These are phyloP conservation scores for Dasypus novemcinctus DNA, from an alignment of 2,113 vertebrate genomes.

Conservation along the genomic window DNA sequence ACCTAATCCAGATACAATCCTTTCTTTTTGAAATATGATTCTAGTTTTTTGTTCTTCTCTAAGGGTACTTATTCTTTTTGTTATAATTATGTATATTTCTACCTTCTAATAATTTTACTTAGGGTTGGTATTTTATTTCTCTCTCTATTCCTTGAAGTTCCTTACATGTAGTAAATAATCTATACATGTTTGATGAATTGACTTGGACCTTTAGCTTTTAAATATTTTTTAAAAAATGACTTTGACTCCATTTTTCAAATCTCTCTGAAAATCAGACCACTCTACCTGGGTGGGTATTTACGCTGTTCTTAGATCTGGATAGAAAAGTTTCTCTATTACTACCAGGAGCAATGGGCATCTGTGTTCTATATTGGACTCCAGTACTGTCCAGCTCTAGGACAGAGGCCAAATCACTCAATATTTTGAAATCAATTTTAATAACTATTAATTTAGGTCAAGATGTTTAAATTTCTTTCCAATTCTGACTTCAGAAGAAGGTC, in stretches of 20 bases:
- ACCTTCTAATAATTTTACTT: not conserved
- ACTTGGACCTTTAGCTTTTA: not conserved
- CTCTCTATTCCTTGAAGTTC: not conserved
- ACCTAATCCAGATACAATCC: not conserved
- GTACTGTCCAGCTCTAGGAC: not conserved
- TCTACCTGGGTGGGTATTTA: not conserved
- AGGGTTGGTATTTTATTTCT: not conserved
- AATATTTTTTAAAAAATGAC: not conserved
- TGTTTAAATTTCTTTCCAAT: not conserved
- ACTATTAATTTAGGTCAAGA: not conserved
- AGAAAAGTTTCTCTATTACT: not conserved
- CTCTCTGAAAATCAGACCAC: not conserved
- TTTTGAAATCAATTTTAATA: not conserved
- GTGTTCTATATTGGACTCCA: not conserved
- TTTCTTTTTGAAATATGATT: not conserved
- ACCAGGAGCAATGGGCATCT: not conserved
- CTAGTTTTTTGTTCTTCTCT: not conserved
- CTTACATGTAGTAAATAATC: not conserved
- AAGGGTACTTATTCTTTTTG: not conserved
- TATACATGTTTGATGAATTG: not conserved
- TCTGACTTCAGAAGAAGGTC: constrained; percentile 9
- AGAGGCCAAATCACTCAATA: not conserved
- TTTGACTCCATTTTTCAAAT: not conserved
- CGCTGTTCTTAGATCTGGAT: not conserved
- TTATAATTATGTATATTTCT: not conserved